Conservation (phyloP, 1,140 invertebrate species). For the Oscheius sp. region DNA sequence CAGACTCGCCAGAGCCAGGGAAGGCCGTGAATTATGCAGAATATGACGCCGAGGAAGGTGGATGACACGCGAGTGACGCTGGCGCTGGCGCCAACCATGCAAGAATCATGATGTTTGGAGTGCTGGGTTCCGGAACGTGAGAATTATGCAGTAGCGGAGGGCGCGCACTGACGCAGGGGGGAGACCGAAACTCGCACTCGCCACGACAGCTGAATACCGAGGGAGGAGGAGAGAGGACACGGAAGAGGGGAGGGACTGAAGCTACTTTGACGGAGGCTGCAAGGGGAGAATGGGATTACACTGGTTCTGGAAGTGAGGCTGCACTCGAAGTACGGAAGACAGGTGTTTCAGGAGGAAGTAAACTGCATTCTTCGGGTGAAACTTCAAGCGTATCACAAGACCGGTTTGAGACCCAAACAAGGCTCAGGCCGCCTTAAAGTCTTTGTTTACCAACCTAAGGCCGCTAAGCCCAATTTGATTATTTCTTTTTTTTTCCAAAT, state of each 20-base stretch:
- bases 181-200: neutral
- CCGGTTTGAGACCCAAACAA: too few species aligned
- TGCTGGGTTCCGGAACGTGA: neutral
- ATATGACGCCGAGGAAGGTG: neutral
- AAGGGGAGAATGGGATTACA: too few species aligned
- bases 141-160: neutral
- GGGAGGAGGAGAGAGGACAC: conserved; percentile 4
- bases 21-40: neutral
- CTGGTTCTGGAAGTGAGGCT: too few species aligned
- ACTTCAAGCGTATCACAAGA: too few species aligned
- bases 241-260: neutral
- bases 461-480: too few species aligned
- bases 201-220: conserved; percentile 24
- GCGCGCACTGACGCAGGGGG: neutral
- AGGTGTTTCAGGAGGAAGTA: too few species aligned
- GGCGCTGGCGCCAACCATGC: neutral
- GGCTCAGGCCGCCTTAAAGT: too few species aligned
- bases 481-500: too few species aligned
- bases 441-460: too few species aligned
- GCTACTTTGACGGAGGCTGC: too few species aligned
- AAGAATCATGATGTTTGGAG: neutral
- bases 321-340: too few species aligned
- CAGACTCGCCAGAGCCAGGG: neutral
- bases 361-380: too few species aligned
- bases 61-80: neutral